These are phyloP conservation scores for Corvus cornix DNA, from an alignment of 2,113 vertebrate species.

Conservation along the genomic window DNA sequence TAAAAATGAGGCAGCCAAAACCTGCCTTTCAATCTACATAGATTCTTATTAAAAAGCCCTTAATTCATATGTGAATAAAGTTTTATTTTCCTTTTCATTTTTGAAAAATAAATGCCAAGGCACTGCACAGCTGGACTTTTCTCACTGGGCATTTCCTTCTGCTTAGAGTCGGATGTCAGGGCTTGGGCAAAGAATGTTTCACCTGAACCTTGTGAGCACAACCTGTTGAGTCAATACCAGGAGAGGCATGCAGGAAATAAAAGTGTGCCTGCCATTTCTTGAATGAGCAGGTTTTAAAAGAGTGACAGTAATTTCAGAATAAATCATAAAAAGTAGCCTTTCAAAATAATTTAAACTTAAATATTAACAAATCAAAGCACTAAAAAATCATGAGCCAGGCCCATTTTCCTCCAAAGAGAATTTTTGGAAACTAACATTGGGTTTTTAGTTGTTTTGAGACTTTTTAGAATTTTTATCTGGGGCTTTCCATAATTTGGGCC, in stretches of 20 bases:
- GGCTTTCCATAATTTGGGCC: neutral
- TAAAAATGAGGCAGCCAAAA: neutral
- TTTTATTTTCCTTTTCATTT: neutral
- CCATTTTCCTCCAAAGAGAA: neutral
- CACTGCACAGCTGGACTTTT: neutral
- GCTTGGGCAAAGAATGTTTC: neutral
- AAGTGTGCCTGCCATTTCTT: neutral
- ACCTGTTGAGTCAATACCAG: neutral
- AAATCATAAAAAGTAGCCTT: neutral
- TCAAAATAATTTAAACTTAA: neutral
- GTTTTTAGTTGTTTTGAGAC: neutral
- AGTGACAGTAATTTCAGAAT: neutral
- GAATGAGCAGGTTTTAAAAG: neutral
- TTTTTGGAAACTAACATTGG: neutral
- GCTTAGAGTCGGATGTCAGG: neutral
- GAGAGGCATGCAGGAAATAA: neutral
- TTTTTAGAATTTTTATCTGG: neutral
- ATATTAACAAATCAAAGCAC: neutral
- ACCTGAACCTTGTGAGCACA: neutral
- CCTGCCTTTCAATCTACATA: neutral
- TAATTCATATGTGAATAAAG: neutral
- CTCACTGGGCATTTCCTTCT: neutral
- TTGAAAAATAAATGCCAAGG: neutral
- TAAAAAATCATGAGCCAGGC: neutral
- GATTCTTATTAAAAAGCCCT: neutral